Conservation (phyloP, 2,113 vertebrate species). For the Strix aluco region DNA sequence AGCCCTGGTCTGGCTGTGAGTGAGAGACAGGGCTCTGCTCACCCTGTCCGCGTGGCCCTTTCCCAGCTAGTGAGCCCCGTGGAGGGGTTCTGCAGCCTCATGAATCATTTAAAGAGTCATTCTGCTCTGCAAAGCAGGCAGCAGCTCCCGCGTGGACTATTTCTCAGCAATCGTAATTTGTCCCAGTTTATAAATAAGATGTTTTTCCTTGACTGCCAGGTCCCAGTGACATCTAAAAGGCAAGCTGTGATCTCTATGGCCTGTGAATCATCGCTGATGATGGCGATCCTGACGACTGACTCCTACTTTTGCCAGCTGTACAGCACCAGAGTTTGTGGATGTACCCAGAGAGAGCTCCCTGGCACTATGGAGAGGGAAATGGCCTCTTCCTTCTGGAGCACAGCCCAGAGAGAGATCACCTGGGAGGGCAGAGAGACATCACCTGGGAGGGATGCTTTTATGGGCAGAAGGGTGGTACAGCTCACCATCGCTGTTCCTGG, state of each 20-base stretch:
- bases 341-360: neutral
- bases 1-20: neutral
- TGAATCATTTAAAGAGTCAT: neutral
- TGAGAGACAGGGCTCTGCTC: neutral
- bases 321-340: neutral
- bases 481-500: neutral
- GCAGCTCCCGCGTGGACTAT: neutral
- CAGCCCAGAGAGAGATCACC: neutral
- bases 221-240: neutral
- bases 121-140: neutral
- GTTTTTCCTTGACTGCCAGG: conserved; percentile 10
- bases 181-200: neutral
- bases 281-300: neutral
- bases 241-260: conserved; percentile 10
- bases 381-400: neutral
- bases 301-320: neutral
- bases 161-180: fast-evolving
- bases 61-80: neutral
- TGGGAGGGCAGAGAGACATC: neutral
- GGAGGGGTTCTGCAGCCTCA: neutral
- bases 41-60: neutral
- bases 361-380: neutral
- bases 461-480: neutral
- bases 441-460: neutral
- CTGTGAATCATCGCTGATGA: neutral